A percentile compares a stretch with the other conserved stretches of the same genome.
Conservation (phyloP, 2,113 vertebrate species). For the Sebastes fasciatus region DNA sequence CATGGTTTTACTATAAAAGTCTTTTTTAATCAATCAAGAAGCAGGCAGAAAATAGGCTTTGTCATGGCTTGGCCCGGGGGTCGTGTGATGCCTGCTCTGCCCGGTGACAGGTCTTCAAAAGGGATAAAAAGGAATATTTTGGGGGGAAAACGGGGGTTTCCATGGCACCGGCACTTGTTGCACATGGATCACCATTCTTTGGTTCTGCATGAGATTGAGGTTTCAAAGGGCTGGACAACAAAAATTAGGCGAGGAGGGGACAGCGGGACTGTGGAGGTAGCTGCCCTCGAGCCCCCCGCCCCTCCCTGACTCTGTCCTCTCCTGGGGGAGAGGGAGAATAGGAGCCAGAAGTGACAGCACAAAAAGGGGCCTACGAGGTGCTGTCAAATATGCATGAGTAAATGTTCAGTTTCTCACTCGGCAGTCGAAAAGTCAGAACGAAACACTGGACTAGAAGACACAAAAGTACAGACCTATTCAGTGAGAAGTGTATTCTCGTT, state of each 20-base stretch:
- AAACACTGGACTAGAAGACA: constrained; percentile 45
- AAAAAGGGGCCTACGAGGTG: constrained; percentile 84
- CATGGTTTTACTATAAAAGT: constrained; percentile 99
- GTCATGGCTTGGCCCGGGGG: constrained; percentile 94
- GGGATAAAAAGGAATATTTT: constrained; percentile 92
- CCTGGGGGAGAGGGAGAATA: constrained; percentile 81
- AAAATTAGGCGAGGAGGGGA: constrained; percentile 85
- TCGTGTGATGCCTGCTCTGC: constrained; percentile 94
- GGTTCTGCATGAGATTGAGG: constrained; percentile 84
- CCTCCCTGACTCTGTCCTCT: constrained; percentile 69
- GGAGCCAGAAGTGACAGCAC: constrained; percentile 82
- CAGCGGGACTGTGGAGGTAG: constrained; percentile 83
- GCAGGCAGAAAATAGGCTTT: constrained; percentile 99
- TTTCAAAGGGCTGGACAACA: constrained; percentile 88
- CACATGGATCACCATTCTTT: constrained; percentile 89
- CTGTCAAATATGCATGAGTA: constrained; percentile 85
- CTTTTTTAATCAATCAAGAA: constrained; percentile 99
- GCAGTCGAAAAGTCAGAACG: constrained; percentile 61
- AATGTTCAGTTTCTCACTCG: constrained; percentile 85
- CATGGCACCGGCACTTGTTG: constrained; percentile 93
- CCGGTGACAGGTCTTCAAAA: constrained; percentile 97
- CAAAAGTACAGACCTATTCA: constrained; percentile 54
- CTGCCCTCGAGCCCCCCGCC: constrained; percentile 82
- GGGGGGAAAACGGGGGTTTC: constrained; percentile 92
- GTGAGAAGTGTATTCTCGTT: constrained; percentile 71